Evolutionary conservation across 2,888 invertebrate genomes (phyloP).

Genomic region (Empis livida): DNA sequence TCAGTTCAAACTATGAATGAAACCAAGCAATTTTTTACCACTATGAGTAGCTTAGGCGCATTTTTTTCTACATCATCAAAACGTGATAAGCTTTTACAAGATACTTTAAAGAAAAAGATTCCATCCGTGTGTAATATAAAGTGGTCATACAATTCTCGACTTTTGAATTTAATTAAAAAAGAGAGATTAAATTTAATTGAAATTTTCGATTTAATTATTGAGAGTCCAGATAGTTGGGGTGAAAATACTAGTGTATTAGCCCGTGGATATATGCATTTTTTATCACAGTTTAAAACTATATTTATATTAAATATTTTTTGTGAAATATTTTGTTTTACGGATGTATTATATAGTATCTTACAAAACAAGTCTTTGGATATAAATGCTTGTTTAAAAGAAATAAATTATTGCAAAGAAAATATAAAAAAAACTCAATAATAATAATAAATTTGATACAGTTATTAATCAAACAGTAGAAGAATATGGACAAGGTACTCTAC

Average conservation of each 20-base stretch:
- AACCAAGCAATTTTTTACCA: conserved; percentile 2
- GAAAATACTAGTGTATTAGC: conserved; percentile 6
- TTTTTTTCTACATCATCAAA: background rate
- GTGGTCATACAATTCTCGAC: conserved; percentile 5
- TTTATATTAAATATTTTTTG: conserved; percentile 7
- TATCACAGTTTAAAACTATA: conserved; percentile 7
- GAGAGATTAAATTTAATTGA: conserved; percentile 8
- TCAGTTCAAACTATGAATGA: conserved; percentile 10
- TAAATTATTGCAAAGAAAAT: conserved; percentile 4
- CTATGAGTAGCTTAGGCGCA: conserved; percentile 4
- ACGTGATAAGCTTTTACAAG: conserved; percentile 6
- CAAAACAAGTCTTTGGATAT: conserved; percentile 7
- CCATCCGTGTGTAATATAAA: conserved; percentile 7
- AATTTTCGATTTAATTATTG: conserved; percentile 4
- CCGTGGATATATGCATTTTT: conserved; percentile 4
- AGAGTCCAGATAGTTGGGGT: conserved; percentile 5
- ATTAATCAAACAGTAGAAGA: conserved; percentile 3
- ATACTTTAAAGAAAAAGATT: conserved; percentile 5
- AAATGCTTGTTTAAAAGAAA: conserved; percentile 7
- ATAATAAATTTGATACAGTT: conserved; percentile 4
- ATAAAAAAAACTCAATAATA: conserved; percentile 5
- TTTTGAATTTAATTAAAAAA: conserved; percentile 6
- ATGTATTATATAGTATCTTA: conserved; percentile 6
- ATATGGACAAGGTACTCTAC: conserved; percentile 1
- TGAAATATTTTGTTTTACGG: conserved; percentile 1